These are phyloP conservation scores for Agrilus cyanescens DNA, from an alignment of 2,888 invertebrate species.

Conservation along the genomic window DNA sequence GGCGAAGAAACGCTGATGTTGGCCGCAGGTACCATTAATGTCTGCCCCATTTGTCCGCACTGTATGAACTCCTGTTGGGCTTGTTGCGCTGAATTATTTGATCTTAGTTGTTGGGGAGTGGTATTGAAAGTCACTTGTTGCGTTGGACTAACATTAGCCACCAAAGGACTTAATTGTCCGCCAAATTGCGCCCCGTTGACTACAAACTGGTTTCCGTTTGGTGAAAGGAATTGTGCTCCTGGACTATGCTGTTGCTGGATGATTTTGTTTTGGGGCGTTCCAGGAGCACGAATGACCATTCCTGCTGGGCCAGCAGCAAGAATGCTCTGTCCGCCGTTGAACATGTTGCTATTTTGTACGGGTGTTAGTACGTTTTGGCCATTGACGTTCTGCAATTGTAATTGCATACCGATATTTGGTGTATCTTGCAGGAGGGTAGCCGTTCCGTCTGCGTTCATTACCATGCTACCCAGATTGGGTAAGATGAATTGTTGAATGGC, in stretches of 20 bases:
- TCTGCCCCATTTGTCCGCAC: conserved; percentile 57
- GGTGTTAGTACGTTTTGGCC: conserved; percentile 66
- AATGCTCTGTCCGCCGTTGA: conserved; percentile 54
- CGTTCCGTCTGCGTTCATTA: conserved; percentile 64
- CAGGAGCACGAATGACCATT: conserved; percentile 66
- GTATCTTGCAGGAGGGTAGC: conserved; percentile 63
- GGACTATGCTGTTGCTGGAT: conserved; percentile 55
- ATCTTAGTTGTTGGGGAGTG: conserved; percentile 39
- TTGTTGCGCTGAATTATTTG: conserved; percentile 32
- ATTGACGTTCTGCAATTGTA: conserved; percentile 70
- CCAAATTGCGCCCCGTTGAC: conserved; percentile 62
- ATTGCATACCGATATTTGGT: conserved; percentile 56
- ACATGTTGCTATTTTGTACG: conserved; percentile 52
- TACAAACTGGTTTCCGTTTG: conserved; percentile 61
- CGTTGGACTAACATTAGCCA: conserved; percentile 60
- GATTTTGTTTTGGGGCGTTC: conserved; percentile 57
- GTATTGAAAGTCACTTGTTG: conserved; percentile 52
- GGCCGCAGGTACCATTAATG: conserved; percentile 53
- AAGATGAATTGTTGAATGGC: conserved; percentile 74
- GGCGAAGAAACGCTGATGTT: conserved; percentile 45
- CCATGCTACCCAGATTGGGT: conserved; percentile 68
- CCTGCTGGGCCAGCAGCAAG: conserved; percentile 55
- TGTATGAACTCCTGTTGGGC: conserved; percentile 61
- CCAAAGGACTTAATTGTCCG: conserved; percentile 68
- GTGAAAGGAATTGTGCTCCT: conserved; percentile 61